Conservation (phyloP, 2,888 invertebrate genomes). For the Epirrhoe tristata region DNA sequence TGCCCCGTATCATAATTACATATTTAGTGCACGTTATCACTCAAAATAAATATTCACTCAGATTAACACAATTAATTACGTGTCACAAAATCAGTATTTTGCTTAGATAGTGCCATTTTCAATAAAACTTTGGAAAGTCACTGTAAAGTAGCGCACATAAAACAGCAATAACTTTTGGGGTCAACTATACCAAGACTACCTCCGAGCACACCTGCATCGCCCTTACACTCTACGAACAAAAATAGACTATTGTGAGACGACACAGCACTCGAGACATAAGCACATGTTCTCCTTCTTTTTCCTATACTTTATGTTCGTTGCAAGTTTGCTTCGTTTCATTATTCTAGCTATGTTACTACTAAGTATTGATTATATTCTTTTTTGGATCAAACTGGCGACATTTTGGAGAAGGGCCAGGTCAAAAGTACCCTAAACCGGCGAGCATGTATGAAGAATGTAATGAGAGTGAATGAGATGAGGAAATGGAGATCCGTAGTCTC, state of each 20-base stretch:
- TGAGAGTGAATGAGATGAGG: too few relatives aligned
- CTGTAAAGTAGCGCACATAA: conserved; percentile 29
- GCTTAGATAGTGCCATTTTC: background rate
- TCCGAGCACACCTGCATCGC: conserved; percentile 19
- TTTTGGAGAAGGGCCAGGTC: too few relatives aligned
- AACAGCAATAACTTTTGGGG: conserved; percentile 46
- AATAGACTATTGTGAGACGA: conserved; percentile 60
- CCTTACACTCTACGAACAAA: conserved; percentile 38
- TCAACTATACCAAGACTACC: conserved; percentile 49
- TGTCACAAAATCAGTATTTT: background rate
- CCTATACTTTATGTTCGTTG: conserved; percentile 21
- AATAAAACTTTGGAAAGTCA: background rate
- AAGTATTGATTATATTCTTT: too few relatives aligned
- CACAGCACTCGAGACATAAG: conserved; percentile 53
- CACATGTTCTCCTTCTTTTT: conserved; percentile 48
- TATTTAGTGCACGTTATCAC: background rate
- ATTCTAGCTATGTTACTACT: background rate
- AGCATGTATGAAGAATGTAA: too few relatives aligned
- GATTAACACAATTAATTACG: background rate
- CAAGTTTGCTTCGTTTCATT: background rate
- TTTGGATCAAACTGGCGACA: too few relatives aligned
- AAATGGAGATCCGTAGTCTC: too few relatives aligned
- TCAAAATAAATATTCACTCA: background rate
- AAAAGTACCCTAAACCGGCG: too few relatives aligned
- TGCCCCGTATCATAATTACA: background rate